Evolutionary conservation across 2,888 invertebrate species (phyloP), one percentile per base, ranked within the genome.

Genomic region (Lucinisca nassula): DNA sequence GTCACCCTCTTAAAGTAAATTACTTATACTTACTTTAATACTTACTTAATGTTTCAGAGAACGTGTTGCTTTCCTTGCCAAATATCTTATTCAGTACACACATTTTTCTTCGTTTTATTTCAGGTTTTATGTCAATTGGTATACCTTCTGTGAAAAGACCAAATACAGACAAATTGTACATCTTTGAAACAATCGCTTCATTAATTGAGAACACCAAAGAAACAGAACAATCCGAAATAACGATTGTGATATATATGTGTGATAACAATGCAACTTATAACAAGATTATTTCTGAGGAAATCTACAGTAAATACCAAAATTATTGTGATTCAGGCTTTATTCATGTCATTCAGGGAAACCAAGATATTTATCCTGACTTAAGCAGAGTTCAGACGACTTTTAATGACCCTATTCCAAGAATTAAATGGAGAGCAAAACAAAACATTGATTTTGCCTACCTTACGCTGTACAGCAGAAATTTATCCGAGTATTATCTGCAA

Each of bases 371-470:
- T 87, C 94, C 95, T 3, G 79, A 91, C 38, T 86, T 95, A 32
- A 70, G 82, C 0, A 80, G 92, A 24, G 80, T 95, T 4, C 93
- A 92, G 74, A 90, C 94, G 30, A 96, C 88, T 6, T 95, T 93
- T 82, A 94, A 95, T 73, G 96, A 96, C 82, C 89, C 95, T 0
- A 85, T 92, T 27, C 91, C 93, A 24, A 88, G 96, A 70, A 95
- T 96, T 0, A 86, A 92, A 76, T 96, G 96, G 96, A 87, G 96
- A 35, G 93, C 96, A 0, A 96, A 96, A 86, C 96, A 96, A 91
- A 96, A 96, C 35, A 82, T 96, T 27, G 96, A 96, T 90, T 96
- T 96, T 88, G 95, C 96, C 0, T 96, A 95, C 83, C 88, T 96
- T 30, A 95, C 95, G 81, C 88, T 94, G 79, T 96, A 95, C 83